phyloP scores from a whole-genome alignment of 35 echinoderm and acorn worm genomes.

The Apostichopus japonicus region DNA sequence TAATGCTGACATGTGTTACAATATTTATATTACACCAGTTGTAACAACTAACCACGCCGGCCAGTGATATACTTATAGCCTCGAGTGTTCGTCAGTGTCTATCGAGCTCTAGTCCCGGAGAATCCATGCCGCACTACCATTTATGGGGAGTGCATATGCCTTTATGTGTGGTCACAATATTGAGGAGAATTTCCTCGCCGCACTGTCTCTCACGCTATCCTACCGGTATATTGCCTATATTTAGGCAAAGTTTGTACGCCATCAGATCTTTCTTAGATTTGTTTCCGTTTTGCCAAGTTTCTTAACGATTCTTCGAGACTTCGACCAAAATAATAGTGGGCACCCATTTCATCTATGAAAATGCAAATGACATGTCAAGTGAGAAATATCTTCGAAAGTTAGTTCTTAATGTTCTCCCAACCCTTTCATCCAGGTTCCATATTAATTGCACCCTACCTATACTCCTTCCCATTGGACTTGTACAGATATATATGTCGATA shows the following conservation, averaged over 20 bases:
- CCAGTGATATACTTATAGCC: background rate
- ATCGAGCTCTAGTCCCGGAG: background rate
- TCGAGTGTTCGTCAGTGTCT: background rate
- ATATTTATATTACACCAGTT: slow-evolving; percentile 6
- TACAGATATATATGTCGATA: background rate
- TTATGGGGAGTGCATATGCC: slow-evolving; percentile 48
- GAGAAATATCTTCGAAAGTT: background rate
- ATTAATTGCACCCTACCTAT: no score
- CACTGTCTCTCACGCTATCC: background rate
- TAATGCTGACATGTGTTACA: background rate
- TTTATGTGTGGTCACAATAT: slow-evolving; percentile 16
- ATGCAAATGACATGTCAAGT: background rate
- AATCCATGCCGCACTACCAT: slow-evolving; percentile 38
- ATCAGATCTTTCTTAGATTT: background rate
- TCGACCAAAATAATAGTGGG: background rate
- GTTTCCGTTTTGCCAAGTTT: no score
- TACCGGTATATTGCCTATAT: slow-evolving; percentile 49
- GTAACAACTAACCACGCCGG: background rate
- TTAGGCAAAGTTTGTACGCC: slow-evolving; percentile 5
- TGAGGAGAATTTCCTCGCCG: slow-evolving; percentile 45
- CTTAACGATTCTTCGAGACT: background rate
- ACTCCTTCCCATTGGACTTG: background rate
- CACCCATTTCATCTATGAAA: background rate
- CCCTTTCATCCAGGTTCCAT: background rate
- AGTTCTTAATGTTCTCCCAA: slow-evolving; percentile 30